Conservation (phyloP, 1,140 invertebrate species). For the Galendromus occidentalis region DNA sequence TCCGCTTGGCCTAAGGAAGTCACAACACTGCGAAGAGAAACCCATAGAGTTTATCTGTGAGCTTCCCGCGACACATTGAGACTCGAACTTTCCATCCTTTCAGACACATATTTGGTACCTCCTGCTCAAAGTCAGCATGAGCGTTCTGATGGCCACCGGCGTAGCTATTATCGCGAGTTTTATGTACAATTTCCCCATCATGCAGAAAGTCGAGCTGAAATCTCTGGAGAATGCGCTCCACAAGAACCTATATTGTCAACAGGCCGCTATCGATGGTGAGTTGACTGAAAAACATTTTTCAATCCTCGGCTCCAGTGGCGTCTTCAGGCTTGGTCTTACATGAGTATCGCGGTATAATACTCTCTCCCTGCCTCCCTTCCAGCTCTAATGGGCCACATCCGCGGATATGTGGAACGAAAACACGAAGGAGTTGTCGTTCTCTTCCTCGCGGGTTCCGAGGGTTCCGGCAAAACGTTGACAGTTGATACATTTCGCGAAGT, state of each 20-base stretch:
- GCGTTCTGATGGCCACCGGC: background rate
- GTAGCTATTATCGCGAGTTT: background rate
- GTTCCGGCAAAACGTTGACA: background rate
- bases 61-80: no score
- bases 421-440: background rate
- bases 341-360: no score
- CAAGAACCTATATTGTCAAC: background rate
- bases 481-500: background rate
- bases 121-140: background rate
- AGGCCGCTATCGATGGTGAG: background rate
- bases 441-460: background rate
- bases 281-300: background rate
- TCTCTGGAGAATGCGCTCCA: background rate
- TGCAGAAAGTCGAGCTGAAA: background rate
- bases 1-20: no score
- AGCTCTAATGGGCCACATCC: background rate
- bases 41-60: no score
- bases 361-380: background rate
- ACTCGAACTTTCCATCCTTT: no score
- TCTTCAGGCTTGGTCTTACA: background rate
- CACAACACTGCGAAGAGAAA: no score
- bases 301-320: background rate
- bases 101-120: no score
- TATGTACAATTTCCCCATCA: background rate
- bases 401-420: background rate